Base-by-base conservation (phyloP, 2,113 vertebrate genomes). In the Tychaedon coryphoeus region DNA sequence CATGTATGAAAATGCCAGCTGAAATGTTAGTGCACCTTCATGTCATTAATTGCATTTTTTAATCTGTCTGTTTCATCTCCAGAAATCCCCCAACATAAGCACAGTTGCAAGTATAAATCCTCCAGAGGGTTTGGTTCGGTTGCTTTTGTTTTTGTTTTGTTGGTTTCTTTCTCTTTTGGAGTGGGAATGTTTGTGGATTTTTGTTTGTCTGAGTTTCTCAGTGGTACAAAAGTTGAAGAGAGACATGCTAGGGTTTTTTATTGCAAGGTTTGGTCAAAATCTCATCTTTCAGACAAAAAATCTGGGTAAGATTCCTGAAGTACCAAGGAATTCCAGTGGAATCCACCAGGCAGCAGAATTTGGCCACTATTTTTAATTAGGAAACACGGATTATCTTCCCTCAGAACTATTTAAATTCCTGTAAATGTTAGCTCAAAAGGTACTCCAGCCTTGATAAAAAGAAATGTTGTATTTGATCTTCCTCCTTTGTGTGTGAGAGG, bases 1-100 rank as follows among this genome's bases (percentile, higher is more conserved):
- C 86, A 95, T 91, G 79, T 50, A 96, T 64, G 77, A 75, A 97
- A 98, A 97, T 71, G 48, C 76, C 94, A 97, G 54, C 84, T 96
- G 85, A 97, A 97, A 97, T 94, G 72, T 94, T 96, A 91, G 69
- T 92, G 71, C 45, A 85, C 47, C 43, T 87, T 96, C 92, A 67
- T 69, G 85, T 76, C 93, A 96, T 94, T 88, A 96, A 81, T 71
- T 96, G 83, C 47, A 67, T 67, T 91, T 73, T 97, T 84, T 31
- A 92, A 71, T 88, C 75, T 14, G 19, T 73, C 79, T 86, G 22
- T 70, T 66, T 86, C 43, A 66, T 70, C 80, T 60, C 75, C 36
- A 73, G 77, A 91, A 94, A 81, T 73, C 58, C 9, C 43, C 25
- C 70, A 33, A 6, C 50, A 54, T 28, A 61, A 85, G 67, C 18